Conservation (phyloP, 2,113 vertebrate species). For the Brachyhypopomus gauderio region DNA sequence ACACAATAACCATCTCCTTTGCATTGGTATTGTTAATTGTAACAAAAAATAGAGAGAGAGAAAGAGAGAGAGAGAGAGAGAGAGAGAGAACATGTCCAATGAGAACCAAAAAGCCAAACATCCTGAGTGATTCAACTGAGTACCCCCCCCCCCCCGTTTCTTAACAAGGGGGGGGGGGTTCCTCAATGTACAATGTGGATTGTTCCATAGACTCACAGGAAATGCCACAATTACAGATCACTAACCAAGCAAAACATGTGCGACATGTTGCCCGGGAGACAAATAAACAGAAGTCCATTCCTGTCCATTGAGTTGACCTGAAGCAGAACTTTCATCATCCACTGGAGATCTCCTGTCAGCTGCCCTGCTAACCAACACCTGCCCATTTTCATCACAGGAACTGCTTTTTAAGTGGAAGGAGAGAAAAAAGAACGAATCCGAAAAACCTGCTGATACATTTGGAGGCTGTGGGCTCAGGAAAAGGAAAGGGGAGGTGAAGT, state of each 20-base stretch:
- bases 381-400: conserved; percentile 78
- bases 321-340: conserved; percentile 79
- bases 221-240: conserved; percentile 83
- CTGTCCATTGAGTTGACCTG: conserved; percentile 75
- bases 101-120: conserved; percentile 67
- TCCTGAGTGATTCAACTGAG: conserved; percentile 57
- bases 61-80: conserved; percentile 37
- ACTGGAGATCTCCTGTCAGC: conserved; percentile 82
- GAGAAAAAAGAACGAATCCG: conserved; percentile 47
- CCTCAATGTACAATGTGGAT: conserved; percentile 74
- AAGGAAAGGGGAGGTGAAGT: conserved; percentile 42
- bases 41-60: conserved; percentile 45
- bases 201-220: conserved; percentile 78
- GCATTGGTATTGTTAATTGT: conserved; percentile 79
- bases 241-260: conserved; percentile 80
- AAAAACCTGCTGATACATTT: conserved; percentile 32
- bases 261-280: conserved; percentile 73
- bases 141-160: conserved; percentile 34
- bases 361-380: conserved; percentile 84
- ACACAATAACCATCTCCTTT: conserved; percentile 77
- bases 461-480: conserved; percentile 33
- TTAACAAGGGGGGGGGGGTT: conserved; percentile 44
- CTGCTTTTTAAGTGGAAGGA: conserved; percentile 73
- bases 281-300: conserved; percentile 79
- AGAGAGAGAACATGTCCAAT: conserved; percentile 60